A percentile compares a stretch with the other conserved stretches of the same genome.
These are phyloP conservation scores for Drosophila kuntzei DNA, from an alignment of 2,888 invertebrate species.

Conservation along the genomic window DNA sequence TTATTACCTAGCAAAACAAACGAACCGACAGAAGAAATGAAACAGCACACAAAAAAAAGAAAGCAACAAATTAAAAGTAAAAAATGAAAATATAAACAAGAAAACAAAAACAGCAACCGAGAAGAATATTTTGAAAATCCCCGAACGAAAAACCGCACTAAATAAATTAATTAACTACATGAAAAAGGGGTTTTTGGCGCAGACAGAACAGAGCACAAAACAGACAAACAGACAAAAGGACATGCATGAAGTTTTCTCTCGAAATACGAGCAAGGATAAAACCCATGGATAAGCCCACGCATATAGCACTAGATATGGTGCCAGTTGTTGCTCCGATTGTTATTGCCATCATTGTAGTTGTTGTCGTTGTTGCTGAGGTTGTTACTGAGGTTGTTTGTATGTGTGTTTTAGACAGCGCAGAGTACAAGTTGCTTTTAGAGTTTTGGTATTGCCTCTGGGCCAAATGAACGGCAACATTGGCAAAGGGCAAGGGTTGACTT, in stretches of 20 bases:
- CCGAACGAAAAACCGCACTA: slow-evolving; percentile 79
- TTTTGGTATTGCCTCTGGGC: slow-evolving; percentile 49
- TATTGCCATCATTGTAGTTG: slow-evolving; percentile 6
- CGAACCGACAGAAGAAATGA: slow-evolving; percentile 16
- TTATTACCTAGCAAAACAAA: slow-evolving; percentile 37
- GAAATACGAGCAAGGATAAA: slow-evolving; percentile 26
- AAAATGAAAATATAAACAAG: slow-evolving; percentile 30
- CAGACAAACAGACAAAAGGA: slow-evolving; percentile 44
- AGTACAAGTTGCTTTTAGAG: slow-evolving; percentile 61
- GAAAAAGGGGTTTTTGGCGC: slow-evolving; percentile 58
- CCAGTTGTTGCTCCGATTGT: slow-evolving; percentile 31
- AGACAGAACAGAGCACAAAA: slow-evolving; percentile 38
- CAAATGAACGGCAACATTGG: slow-evolving; percentile 47
- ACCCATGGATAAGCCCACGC: slow-evolving; percentile 44
- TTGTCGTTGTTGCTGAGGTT: slow-evolving; percentile 17
- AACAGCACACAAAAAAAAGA: slow-evolving; percentile 7
- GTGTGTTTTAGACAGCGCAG: slow-evolving; percentile 47
- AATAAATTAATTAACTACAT: slow-evolving; percentile 83
- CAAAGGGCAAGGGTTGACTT: slow-evolving; percentile 16
- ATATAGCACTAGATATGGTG: slow-evolving; percentile 44
- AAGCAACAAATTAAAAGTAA: slow-evolving; percentile 30
- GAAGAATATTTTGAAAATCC: slow-evolving; percentile 70
- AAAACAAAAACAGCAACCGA: slow-evolving; percentile 26
- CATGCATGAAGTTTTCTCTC: slow-evolving; percentile 45
- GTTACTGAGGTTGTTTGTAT: slow-evolving; percentile 20